These are phyloP conservation scores for Balaeniceps rex DNA, from an alignment of 2,113 vertebrate species.

Conservation along the genomic window DNA sequence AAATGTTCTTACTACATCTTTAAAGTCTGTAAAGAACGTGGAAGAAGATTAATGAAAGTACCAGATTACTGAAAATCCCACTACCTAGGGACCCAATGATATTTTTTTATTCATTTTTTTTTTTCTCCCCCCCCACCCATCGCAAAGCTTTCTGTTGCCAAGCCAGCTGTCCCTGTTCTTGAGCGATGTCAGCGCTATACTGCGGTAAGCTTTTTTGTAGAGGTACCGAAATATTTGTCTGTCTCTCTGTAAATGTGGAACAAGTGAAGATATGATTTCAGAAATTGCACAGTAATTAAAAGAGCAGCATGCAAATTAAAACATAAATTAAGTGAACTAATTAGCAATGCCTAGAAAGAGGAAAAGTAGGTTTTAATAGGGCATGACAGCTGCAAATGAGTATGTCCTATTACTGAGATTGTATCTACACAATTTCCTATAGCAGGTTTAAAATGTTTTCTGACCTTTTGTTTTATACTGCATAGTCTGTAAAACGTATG, in stretches of 20 bases:
- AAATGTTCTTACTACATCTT: constrained; percentile 29
- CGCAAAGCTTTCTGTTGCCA: not conserved
- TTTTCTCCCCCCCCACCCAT: not conserved
- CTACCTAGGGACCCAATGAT: constrained; percentile 12
- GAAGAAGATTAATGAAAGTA: constrained; percentile 58
- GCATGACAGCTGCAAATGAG: not conserved
- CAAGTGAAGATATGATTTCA: not conserved
- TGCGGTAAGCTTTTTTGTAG: not conserved
- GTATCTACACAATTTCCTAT: not conserved
- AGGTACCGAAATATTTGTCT: not conserved
- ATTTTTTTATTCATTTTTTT: not conserved
- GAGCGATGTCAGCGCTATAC: not conserved
- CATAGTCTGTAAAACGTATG: too few relatives aligned
- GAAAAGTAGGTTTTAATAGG: not conserved
- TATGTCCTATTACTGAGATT: not conserved
- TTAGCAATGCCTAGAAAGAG: not conserved
- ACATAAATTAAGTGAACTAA: constrained; percentile 23
- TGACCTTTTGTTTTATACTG: not conserved
- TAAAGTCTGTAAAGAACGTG: constrained; percentile 20
- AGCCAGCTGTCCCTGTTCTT: not conserved
- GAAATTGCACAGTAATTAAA: not conserved
- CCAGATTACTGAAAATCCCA: constrained; percentile 55
- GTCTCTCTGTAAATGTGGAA: not conserved
- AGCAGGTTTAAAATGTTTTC: not conserved
- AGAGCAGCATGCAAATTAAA: not conserved